Percentiles rank a stretch among this genome's conserved stretches.
phyloP scores from a whole-genome alignment of 1,140 invertebrate species.

The Euglossa dilemma region DNA sequence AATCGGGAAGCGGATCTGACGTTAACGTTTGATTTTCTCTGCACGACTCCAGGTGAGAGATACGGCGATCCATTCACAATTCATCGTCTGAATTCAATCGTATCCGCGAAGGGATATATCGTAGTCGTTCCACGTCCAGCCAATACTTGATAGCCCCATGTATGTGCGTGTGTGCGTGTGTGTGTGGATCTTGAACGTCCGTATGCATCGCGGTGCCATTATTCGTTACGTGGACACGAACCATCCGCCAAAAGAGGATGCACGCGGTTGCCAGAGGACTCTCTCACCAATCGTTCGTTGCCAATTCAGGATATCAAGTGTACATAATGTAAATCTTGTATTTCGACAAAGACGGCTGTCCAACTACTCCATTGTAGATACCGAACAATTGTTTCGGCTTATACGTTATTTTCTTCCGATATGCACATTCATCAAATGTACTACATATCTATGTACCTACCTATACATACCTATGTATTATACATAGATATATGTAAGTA shows the following conservation, averaged over 20 bases:
- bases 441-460: too few species aligned
- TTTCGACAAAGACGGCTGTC: too few species aligned
- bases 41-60: not conserved
- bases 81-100: slow-evolving; percentile 28
- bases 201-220: not conserved
- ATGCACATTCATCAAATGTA: too few species aligned
- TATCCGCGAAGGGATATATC: not conserved
- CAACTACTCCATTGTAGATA: too few species aligned
- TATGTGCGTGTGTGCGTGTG: not conserved
- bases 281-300: not conserved
- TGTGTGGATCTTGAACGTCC: not conserved
- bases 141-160: not conserved
- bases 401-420: too few species aligned
- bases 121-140: slow-evolving; percentile 11
- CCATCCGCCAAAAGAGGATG: not conserved
- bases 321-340: not conserved
- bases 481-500: too few species aligned
- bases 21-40: slow-evolving; percentile 8
- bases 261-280: not conserved
- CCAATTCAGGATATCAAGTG: not conserved
- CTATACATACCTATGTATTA: too few species aligned
- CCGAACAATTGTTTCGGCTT: too few species aligned
- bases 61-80: slow-evolving; percentile 37
- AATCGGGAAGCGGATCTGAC: slow-evolving; percentile 1
- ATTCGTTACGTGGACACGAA: not conserved